Evolutionary conservation across 2,888 invertebrate species (phyloP).

Genomic region (Pediacus dermestoides): DNA sequence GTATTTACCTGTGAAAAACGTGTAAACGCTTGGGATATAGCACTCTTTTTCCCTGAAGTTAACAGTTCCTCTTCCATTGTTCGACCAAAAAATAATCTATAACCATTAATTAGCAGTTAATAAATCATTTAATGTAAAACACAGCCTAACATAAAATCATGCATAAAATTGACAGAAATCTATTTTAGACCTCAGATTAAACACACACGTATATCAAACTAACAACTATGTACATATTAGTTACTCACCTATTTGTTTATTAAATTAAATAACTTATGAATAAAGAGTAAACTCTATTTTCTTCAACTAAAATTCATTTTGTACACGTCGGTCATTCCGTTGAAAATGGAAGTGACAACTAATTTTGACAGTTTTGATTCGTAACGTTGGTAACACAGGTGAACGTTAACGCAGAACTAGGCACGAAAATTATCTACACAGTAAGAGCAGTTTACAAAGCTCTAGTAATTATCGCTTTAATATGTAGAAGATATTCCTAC

Average conservation of each 20-base stretch:
- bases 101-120: constrained; percentile 3
- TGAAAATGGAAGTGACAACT: constrained; percentile 1
- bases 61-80: constrained; percentile 2
- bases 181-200: too few relatives aligned
- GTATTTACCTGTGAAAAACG: background rate
- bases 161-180: too few relatives aligned
- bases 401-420: background rate
- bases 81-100: background rate
- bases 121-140: background rate
- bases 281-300: constrained; percentile 18
- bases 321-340: constrained; percentile 17
- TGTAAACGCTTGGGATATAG: background rate
- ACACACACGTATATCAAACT: too few relatives aligned
- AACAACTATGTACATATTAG: background rate
- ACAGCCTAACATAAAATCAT: background rate
- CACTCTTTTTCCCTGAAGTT: constrained; percentile 1
- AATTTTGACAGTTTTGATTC: constrained; percentile 1
- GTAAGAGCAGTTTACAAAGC: too few relatives aligned
- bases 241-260: constrained; percentile 17
- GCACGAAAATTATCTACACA: too few relatives aligned
- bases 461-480: too few relatives aligned
- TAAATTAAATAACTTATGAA: constrained; percentile 14
- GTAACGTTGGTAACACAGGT: background rate
- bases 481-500: too few relatives aligned
- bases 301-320: constrained; percentile 18